A percentile compares a stretch with the other conserved stretches of the same genome.
These are phyloP conservation scores for Callithrix jacchus DNA, from an alignment of 2,113 vertebrate genomes.

Conservation along the genomic window DNA sequence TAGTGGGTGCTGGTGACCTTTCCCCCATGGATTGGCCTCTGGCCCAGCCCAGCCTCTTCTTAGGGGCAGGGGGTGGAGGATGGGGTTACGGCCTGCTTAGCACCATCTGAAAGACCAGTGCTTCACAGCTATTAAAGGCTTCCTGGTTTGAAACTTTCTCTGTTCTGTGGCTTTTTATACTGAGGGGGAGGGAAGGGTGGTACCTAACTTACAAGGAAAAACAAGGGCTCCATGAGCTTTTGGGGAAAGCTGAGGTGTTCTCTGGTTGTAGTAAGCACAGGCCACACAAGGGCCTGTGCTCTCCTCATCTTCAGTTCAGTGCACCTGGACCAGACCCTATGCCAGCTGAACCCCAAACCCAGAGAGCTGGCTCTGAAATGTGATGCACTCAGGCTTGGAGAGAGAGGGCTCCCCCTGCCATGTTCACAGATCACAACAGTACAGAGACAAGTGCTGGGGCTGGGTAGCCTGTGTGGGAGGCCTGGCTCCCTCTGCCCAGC, in stretches of 20 bases:
- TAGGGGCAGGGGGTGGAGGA: not conserved
- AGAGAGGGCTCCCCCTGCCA: not conserved
- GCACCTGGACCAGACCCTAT: too few species aligned
- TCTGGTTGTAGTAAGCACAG: not conserved
- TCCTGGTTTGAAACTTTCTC: not conserved
- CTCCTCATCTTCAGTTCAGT: too few species aligned
- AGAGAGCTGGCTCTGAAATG: not conserved
- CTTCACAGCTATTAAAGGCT: conserved; percentile 57
- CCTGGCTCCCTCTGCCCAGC: not conserved
- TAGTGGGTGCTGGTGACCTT: not conserved
- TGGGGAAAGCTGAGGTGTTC: not conserved
- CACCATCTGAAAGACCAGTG: fast-evolving
- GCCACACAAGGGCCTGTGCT: not conserved
- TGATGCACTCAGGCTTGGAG: not conserved
- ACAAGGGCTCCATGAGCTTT: not conserved
- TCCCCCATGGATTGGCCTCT: not conserved
- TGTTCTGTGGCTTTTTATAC: not conserved
- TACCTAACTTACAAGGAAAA: fast-evolving
- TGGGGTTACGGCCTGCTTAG: not conserved
- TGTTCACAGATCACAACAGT: not conserved
- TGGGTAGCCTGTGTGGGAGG: not conserved
- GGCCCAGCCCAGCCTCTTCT: not conserved
- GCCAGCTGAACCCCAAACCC: not conserved
- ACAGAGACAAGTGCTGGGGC: not conserved
- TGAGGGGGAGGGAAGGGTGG: not conserved